Evolutionary conservation across 2,797 vertebrate genomes (phyloP).

Genomic region (Ammospiza maritima): DNA sequence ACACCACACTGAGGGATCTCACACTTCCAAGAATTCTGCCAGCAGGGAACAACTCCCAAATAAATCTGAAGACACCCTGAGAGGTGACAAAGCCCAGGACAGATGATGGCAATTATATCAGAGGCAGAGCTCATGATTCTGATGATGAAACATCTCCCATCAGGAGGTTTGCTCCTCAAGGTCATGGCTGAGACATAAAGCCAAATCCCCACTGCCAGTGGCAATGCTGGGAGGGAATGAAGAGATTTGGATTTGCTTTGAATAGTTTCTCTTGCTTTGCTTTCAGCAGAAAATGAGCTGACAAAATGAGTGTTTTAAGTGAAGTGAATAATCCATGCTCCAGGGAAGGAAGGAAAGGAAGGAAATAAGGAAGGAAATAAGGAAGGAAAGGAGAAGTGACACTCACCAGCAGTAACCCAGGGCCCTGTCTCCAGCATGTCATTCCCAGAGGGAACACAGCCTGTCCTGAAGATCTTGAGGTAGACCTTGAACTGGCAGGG

Average conservation of each 20-base stretch:
- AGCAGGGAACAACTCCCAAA: background rate
- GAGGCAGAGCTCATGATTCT: background rate
- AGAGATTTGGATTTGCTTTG: background rate
- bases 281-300: background rate
- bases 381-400: background rate
- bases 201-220: background rate
- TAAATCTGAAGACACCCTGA: background rate
- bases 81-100: background rate
- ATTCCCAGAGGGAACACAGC: slow-evolving; percentile 35
- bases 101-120: background rate
- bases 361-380: no score
- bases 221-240: background rate
- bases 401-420: slow-evolving; percentile 52
- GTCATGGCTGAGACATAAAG: background rate
- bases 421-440: background rate
- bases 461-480: slow-evolving; percentile 67
- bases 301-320: background rate
- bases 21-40: background rate
- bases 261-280: background rate
- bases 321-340: background rate
- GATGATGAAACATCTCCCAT: background rate
- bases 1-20: background rate
- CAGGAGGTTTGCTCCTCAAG: background rate
- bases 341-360: no score
- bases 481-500: slow-evolving; percentile 39